Conservation (phyloP, 2,113 vertebrate species). For the Dendrocopos noguchii region DNA sequence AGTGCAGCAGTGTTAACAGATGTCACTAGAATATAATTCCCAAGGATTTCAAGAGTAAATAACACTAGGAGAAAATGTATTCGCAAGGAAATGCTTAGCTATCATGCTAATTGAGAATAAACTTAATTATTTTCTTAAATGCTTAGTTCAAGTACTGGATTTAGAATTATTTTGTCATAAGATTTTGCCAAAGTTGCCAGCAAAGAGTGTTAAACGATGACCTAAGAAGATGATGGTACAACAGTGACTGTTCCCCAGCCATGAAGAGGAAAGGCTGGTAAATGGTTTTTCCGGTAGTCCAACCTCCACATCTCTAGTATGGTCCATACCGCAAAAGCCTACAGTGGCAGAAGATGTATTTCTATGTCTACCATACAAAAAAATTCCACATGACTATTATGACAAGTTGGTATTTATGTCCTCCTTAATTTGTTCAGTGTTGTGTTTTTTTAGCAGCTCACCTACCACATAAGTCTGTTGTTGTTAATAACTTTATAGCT, state of each 20-base stretch:
- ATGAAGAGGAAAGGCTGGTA: neutral
- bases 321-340: neutral
- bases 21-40: conserved; percentile 50
- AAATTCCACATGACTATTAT: neutral
- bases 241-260: neutral
- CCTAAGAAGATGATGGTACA: neutral
- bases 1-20: conserved; percentile 54
- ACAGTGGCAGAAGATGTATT: neutral
- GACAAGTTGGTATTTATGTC: neutral
- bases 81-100: conserved; percentile 36
- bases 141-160: neutral
- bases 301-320: neutral
- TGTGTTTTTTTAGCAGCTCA: neutral
- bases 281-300: neutral
- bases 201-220: neutral
- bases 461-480: neutral
- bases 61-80: neutral
- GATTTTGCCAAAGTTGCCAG: neutral
- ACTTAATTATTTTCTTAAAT: conserved; percentile 7
- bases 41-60: conserved; percentile 45
- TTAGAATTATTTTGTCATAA: conserved; percentile 2
- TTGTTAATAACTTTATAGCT: neutral
- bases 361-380: neutral
- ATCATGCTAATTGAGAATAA: conserved; percentile 5
- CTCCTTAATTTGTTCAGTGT: neutral